These are phyloP conservation scores for Phytoseiulus persimilis DNA, from an alignment of 2,888 invertebrate genomes.

Conservation along the genomic window DNA sequence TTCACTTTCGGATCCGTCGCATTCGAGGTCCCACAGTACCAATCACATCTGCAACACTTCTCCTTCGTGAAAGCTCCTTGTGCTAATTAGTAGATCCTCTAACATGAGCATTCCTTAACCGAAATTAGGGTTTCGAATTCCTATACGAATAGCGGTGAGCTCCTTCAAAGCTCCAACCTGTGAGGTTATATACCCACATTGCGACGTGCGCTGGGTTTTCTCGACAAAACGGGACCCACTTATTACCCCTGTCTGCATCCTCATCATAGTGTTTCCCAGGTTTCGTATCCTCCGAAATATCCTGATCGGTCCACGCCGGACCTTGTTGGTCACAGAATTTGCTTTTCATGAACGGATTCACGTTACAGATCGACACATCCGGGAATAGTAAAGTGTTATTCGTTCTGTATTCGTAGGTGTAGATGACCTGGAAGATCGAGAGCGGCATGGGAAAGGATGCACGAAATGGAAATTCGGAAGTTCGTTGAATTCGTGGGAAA, in stretches of 20 bases:
- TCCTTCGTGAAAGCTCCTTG: no score
- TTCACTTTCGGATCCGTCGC: neutral
- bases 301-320: neutral
- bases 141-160: no score
- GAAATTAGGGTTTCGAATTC: no score
- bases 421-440: neutral
- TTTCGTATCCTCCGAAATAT: neutral
- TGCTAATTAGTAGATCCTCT: no score
- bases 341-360: neutral
- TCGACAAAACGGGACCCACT: neutral
- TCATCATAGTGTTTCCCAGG: neutral
- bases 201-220: neutral
- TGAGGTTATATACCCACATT: neutral
- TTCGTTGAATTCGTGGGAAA: neutral
- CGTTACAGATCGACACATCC: slow-evolving; percentile 34
- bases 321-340: neutral
- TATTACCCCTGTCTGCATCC: neutral
- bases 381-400: slow-evolving; percentile 9
- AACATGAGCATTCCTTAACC: no score
- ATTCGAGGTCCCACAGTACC: neutral
- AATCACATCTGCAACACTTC: slow-evolving; percentile 7
- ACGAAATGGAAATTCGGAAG: no score
- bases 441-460: no score
- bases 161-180: no score
- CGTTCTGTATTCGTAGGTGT: slow-evolving; percentile 14